Conservation (phyloP, 2,113 vertebrate species). For the Amphilophus citrinellus region DNA sequence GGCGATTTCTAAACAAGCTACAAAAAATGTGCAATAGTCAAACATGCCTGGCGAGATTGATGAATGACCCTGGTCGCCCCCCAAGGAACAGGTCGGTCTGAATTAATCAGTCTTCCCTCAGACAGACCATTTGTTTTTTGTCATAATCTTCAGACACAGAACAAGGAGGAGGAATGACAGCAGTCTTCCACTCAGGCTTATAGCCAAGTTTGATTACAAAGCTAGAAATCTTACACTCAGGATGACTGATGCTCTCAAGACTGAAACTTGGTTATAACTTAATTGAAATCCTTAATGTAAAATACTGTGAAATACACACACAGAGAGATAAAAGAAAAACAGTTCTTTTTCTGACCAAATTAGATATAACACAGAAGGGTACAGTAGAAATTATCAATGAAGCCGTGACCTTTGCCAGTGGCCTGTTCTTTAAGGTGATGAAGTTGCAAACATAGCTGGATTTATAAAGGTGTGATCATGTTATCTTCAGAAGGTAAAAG, state of each 20-base stretch:
- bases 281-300: neutral
- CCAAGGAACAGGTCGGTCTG: too few relatives aligned
- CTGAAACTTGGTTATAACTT: neutral
- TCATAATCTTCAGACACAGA: neutral
- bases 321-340: neutral
- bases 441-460: rapidly evolving
- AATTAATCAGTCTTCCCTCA: too few relatives aligned
- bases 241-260: rapidly evolving
- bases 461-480: neutral
- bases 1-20: neutral
- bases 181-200: neutral
- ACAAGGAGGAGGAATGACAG: rapidly evolving
- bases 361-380: neutral
- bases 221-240: neutral
- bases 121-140: too few relatives aligned
- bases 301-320: neutral
- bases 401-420: neutral
- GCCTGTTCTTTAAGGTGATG: neutral
- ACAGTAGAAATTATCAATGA: neutral
- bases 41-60: neutral
- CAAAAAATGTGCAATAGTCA: neutral
- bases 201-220: neutral
- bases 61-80: too few relatives aligned
- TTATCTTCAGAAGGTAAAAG: neutral
- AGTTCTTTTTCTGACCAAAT: neutral